Base-by-base conservation (phyloP, 2,113 vertebrate species). In the Tachuris rubrigastra region DNA sequence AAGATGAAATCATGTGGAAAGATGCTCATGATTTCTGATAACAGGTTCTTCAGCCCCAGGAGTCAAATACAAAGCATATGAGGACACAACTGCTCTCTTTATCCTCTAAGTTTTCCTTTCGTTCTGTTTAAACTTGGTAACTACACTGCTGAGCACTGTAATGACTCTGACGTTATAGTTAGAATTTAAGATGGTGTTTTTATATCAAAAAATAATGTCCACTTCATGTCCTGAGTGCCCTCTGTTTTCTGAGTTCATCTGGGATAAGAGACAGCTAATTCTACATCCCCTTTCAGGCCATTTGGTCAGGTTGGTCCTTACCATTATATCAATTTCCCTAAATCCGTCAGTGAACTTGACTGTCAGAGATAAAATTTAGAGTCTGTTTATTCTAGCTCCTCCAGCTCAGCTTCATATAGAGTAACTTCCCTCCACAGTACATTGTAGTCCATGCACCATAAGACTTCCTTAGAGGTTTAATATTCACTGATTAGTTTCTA, bases 381-480 rank as follows among this genome's bases (percentile, higher is more conserved):
- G 37, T 47, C 82, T 95, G n/a, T 94, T 90, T 94, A 81, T 83
- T 74, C 46, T 78, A 65, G 59, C 28, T 93, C 80, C 69, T 95
- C 86, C 83, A 90, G 41, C 47, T 94, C 46, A 68, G 37, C 53
- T 87, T 81, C 41, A 66, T 56, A 58, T 46, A 46, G 76, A 87
- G 56, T 65, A 87, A 69, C 37, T 93, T 60, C 46, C 41, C 37
- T 62, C 33, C 53, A 62, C 53, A 62, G 28, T 42, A 58, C 31
- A 73, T 46, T 90, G 46, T 39, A 53, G 65, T 60, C 60, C 49
- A 62, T 42, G 25, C 28, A 69, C 41, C 92, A 79, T 85, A 94
- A 94, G 93, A 89, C 76, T 93, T 89, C 60, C 24, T 92, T 78
- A 66, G 53, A 95, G 90, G 73, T 93, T 63, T 42, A 88, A 22